Evolutionary conservation across 2,113 vertebrate genomes (phyloP).

Genomic region (Lagopus muta): DNA sequence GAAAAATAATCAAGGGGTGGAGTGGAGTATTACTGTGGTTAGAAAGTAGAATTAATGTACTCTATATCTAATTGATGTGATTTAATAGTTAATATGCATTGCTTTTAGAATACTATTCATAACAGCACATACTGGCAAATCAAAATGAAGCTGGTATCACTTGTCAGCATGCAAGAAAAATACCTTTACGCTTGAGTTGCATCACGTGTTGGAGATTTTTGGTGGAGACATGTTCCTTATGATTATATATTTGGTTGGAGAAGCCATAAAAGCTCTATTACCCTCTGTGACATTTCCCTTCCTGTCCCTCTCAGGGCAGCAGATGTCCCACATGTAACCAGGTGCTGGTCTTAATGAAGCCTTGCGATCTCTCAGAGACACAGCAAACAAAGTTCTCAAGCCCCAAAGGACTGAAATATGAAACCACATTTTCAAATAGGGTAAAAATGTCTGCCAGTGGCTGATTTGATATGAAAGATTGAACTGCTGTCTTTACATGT

Average conservation of each 20-base stretch:
- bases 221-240: background rate
- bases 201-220: background rate
- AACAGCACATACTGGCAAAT: background rate
- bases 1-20: background rate
- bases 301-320: background rate
- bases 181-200: background rate
- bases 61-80: background rate
- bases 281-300: background rate
- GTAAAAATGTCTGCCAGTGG: background rate
- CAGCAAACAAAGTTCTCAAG: background rate
- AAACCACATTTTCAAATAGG: slow-evolving; percentile 25
- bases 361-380: background rate
- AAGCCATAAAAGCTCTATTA: background rate
- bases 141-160: background rate
- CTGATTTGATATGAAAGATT: background rate
- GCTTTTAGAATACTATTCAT: background rate
- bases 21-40: background rate
- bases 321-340: background rate
- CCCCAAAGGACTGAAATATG: background rate
- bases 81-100: background rate
- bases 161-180: background rate
- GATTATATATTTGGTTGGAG: background rate
- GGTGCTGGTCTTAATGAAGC: background rate
- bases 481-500: background rate
- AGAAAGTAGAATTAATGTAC: background rate